Evolutionary conservation across 2,113 vertebrate species (phyloP), one percentile per base, ranked within the genome.

Genomic region (Psittacara wagleri): DNA sequence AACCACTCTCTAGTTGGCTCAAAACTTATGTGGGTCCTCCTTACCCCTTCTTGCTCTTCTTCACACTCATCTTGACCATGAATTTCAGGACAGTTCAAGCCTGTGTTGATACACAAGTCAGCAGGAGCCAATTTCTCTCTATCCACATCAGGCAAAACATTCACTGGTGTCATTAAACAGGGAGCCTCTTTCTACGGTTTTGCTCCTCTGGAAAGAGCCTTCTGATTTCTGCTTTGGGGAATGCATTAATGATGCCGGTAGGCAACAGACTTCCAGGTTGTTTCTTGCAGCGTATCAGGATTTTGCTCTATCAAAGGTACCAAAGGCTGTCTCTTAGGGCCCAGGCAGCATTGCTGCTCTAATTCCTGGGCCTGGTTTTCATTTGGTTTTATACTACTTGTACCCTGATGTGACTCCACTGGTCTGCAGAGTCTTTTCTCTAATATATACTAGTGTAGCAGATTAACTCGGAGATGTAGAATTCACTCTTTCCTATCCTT

Each of bases 171-270:
- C 86, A 59, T 95, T 96, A 95, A 91, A 95, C 13, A 80, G 29
- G 52, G 22, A 91, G 11, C 3, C 11, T 87, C 52, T 87, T 95
- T 79, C 86, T 52, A 18, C 19, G 41, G 22, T 44, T 85, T 91
- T 44, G 22, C 29, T 84, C 3, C 61, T 74, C 77, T 90, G 84
- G 89, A 92, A 95, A 91, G 52, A 85, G n/a, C 49, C 70, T 73
- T 92, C 93, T 95, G 87, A 95, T 90, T 95, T 97, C 89, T 95
- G 93, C 93, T 95, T 95, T 94, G 91, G 89, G 93, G 84, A 95
- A 94, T 83, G 93, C 78, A 96, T 94, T 94, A 96, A 94, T 92
- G 94, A 94, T 95, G 94, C 86, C n/a, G 62, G 95, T 43, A 95
- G 83, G 93, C 93, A 92, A 79, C 89, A 87, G 62, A 51, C 77